Percentiles rank a stretch among this genome's conserved stretches.
phyloP scores from a whole-genome alignment of 2,888 invertebrate species.

The Halictus quadricinctus region DNA sequence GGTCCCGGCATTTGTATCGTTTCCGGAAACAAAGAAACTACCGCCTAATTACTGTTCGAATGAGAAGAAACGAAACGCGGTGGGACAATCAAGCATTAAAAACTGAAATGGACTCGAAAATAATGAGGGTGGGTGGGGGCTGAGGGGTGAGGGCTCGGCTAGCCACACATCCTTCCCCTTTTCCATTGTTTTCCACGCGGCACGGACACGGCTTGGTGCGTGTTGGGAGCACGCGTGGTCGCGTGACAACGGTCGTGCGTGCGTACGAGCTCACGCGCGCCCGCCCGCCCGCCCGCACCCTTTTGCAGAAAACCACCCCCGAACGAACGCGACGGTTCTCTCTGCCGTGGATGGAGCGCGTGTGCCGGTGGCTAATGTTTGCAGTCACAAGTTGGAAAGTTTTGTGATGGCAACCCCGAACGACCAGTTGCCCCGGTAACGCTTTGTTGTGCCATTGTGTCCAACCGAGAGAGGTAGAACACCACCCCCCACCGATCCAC shows the following conservation, averaged over 20 bases:
- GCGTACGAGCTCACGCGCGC: constrained; percentile 28
- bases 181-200: constrained; percentile 59
- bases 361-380: constrained; percentile 70
- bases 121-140: constrained; percentile 9
- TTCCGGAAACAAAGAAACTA: background rate
- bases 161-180: constrained; percentile 20
- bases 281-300: background rate
- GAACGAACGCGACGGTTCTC: background rate
- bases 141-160: background rate
- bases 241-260: constrained; percentile 13
- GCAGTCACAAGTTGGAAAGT: constrained; percentile 76
- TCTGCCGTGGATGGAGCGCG: constrained; percentile 50
- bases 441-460: constrained; percentile 79
- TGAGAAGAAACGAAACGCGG: background rate
- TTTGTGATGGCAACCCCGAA: constrained; percentile 81
- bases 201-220: constrained; percentile 56
- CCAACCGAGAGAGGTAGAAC: constrained; percentile 56
- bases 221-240: constrained; percentile 23
- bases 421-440: constrained; percentile 78
- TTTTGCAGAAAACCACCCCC: background rate
- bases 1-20: background rate
- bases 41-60: background rate
- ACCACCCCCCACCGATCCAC: constrained; percentile 28
- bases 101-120: constrained; percentile 32
- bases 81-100: constrained; percentile 29